phyloP scores from a whole-genome alignment of 2,113 vertebrate genomes.

The Catharus fuscescens region DNA sequence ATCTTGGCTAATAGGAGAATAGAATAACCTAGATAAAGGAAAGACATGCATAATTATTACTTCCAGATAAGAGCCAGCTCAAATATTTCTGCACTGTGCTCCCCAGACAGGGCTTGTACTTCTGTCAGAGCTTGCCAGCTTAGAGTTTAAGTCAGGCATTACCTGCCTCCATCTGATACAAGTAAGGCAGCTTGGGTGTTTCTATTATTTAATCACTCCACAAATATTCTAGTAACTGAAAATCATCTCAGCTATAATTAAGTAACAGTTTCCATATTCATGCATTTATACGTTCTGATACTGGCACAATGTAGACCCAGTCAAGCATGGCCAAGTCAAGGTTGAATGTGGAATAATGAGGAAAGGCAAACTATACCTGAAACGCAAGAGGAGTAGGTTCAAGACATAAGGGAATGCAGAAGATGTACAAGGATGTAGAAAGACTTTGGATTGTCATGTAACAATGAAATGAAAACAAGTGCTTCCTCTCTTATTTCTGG shows the following conservation, averaged over 20 bases:
- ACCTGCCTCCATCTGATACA: constrained; percentile 10
- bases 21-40: constrained; percentile 49
- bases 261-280: constrained; percentile 10
- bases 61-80: constrained; percentile 2
- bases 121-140: constrained; percentile 26
- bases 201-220: constrained; percentile 35
- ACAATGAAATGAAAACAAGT: neutral
- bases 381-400: neutral
- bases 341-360: neutral
- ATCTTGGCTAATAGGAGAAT: constrained; percentile 24
- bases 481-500: neutral
- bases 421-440: neutral
- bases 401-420: neutral
- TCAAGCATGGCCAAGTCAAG: neutral
- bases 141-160: constrained; percentile 21
- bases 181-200: neutral
- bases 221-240: constrained; percentile 23
- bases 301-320: neutral
- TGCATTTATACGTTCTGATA: neutral
- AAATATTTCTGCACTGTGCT: constrained; percentile 10
- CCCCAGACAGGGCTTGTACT: constrained; percentile 11
- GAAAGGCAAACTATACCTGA: neutral
- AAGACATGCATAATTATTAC: constrained; percentile 49
- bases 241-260: constrained; percentile 21
- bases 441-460: neutral